Percentiles rank a stretch among this genome's conserved stretches.
phyloP scores from a whole-genome alignment of 2,797 vertebrate species.

The Sebastes vulpes region DNA sequence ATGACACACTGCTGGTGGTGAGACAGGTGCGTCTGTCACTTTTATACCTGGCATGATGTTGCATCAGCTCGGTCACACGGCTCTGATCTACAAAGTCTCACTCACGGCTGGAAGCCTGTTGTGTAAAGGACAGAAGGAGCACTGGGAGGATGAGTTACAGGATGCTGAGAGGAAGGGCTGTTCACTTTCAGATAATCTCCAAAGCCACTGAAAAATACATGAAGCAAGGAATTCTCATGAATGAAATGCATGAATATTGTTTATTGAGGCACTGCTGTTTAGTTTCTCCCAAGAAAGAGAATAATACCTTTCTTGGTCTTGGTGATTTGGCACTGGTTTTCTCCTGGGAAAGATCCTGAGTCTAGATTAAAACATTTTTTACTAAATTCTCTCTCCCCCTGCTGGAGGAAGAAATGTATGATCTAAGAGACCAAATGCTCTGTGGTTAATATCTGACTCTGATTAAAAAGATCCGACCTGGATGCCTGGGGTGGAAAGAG shows the following conservation, averaged over 20 bases:
- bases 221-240: not conserved
- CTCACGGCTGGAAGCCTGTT: conserved; percentile 14
- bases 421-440: not conserved
- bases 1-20: conserved; percentile 33
- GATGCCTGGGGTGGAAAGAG: not conserved
- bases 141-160: conserved; percentile 11
- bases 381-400: not conserved
- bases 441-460: conserved; percentile 9
- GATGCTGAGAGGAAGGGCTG: conserved; percentile 17
- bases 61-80: conserved; percentile 5
- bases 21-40: conserved; percentile 43
- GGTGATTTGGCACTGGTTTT: not conserved
- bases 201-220: conserved; percentile 39
- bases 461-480: conserved; percentile 18
- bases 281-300: not conserved
- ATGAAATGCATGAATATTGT: conserved; percentile 4
- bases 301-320: not conserved
- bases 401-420: conserved; percentile 12
- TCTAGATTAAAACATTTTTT: conserved; percentile 5
- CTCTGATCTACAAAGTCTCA: conserved; percentile 8
- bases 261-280: not conserved
- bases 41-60: conserved; percentile 35
- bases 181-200: conserved; percentile 24
- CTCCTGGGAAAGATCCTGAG: not conserved
- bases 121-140: conserved; percentile 8